phyloP scores from a whole-genome alignment of 2,797 vertebrate genomes.

The Percopsis omiscomaycus region DNA sequence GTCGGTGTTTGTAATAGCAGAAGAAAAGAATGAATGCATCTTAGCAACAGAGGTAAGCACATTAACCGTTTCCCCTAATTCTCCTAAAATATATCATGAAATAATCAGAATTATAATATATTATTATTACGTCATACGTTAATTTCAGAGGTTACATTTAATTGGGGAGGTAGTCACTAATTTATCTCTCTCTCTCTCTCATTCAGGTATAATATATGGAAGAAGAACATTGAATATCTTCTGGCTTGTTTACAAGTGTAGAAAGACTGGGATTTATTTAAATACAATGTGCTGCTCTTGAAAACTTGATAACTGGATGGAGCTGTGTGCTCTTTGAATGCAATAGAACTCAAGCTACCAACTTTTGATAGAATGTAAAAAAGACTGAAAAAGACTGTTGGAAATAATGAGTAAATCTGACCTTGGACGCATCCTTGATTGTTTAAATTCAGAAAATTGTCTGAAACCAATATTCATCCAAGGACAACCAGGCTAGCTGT shows the following conservation, averaged over 20 bases:
- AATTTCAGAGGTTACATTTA: background rate
- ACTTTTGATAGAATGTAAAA: slow-evolving; percentile 73
- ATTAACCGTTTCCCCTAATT: background rate
- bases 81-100: background rate
- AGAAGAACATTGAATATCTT: slow-evolving; percentile 74
- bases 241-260: slow-evolving; percentile 92
- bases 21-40: slow-evolving; percentile 96
- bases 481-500: slow-evolving; percentile 39
- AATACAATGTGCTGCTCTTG: slow-evolving; percentile 93
- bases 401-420: slow-evolving; percentile 47
- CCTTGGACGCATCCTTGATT: slow-evolving; percentile 24
- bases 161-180: slow-evolving; percentile 1
- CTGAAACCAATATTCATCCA: slow-evolving; percentile 32
- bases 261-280: slow-evolving; percentile 89
- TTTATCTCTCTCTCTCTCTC: slow-evolving; percentile 19
- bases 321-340: slow-evolving; percentile 81
- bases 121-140: background rate
- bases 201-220: slow-evolving; percentile 73
- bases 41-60: slow-evolving; percentile 96
- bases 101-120: background rate
- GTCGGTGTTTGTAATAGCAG: slow-evolving; percentile 94
- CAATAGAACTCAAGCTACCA: slow-evolving; percentile 78
- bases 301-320: slow-evolving; percentile 90
- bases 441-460: slow-evolving; percentile 27
- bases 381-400: slow-evolving; percentile 43